Evolutionary conservation across 2,113 vertebrate genomes (phyloP), one percentile per base, ranked within the genome.

Genomic region (Gorsachius goisagi): DNA sequence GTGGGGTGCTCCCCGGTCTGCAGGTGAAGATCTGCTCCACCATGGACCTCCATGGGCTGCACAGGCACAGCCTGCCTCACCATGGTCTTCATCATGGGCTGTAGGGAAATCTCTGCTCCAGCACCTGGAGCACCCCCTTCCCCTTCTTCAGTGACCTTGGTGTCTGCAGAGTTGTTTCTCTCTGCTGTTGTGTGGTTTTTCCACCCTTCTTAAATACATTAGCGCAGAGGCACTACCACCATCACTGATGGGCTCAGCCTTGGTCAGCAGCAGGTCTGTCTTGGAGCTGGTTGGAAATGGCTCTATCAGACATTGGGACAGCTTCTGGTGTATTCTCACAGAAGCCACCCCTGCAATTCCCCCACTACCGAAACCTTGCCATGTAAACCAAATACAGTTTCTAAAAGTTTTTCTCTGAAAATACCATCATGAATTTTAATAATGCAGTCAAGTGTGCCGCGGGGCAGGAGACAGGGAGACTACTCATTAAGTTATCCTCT

Each of bases 361-460:
- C 11, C 21, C 5, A 2, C 13, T 75, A 26, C 21, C 37, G 35
- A 86, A 79, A 59, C 12, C 5, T 64, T 87, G 10, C 10, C 18
- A 9, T 35, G 8, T 30, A 62, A 87, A 80, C 8, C 19, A 10
- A 49, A 7, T 5, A 12, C 1, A 53, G 6, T 28, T 86, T 58
- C n/a, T 41, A 41, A 56, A 79, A 17, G 9, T 26, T 39, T 73
- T 88, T 60, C 9, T 59, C 39, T 73, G 33, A 68, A 91, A 56
- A 80, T 33, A 32, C 5, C 19, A 2, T 58, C 9, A 41, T 20
- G n/a, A 15, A 37, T 85, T 79, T 88, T 37, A 79, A 41, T 49
- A 45, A 85, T 1, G 3, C 0, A 0, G 26, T 77, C 39, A 71
- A 52, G 9, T 22, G 9, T 16, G 59, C 0, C 0, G 41, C 24